Conservation (phyloP, 1,140 invertebrate genomes). For the Zeugodacus cucurbitae region DNA sequence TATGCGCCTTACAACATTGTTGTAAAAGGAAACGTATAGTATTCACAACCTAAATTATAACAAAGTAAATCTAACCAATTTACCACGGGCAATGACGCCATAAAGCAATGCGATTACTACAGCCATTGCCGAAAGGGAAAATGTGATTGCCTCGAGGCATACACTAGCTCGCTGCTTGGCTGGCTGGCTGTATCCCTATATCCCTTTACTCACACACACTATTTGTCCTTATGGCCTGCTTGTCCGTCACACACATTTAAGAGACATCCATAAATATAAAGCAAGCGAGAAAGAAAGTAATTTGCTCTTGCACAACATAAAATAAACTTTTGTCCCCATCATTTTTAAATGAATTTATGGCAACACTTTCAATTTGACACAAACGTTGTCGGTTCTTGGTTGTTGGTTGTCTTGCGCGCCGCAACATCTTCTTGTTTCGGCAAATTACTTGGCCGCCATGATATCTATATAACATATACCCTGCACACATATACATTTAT, state of each 20-base stretch:
- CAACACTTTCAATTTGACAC: slow-evolving; percentile 42
- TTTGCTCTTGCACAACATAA: slow-evolving; percentile 31
- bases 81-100: background rate
- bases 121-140: background rate
- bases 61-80: slow-evolving; percentile 38
- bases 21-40: background rate
- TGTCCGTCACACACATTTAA: background rate
- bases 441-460: background rate
- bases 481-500: too few relatives aligned
- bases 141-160: background rate
- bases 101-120: background rate
- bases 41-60: slow-evolving; percentile 8
- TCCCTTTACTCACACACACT: background rate
- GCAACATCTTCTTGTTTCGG: background rate
- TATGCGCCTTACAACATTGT: background rate
- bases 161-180: too few relatives aligned
- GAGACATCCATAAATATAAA: background rate
- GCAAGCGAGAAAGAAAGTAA: background rate
- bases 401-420: background rate
- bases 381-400: background rate
- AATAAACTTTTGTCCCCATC: slow-evolving; percentile 40
- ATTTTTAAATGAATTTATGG: slow-evolving; percentile 43
- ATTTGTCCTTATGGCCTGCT: background rate
- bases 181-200: background rate
- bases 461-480: too few relatives aligned